Base-by-base conservation (phyloP, 2,888 invertebrate species). In the Caenorhabditis wallacei region DNA sequence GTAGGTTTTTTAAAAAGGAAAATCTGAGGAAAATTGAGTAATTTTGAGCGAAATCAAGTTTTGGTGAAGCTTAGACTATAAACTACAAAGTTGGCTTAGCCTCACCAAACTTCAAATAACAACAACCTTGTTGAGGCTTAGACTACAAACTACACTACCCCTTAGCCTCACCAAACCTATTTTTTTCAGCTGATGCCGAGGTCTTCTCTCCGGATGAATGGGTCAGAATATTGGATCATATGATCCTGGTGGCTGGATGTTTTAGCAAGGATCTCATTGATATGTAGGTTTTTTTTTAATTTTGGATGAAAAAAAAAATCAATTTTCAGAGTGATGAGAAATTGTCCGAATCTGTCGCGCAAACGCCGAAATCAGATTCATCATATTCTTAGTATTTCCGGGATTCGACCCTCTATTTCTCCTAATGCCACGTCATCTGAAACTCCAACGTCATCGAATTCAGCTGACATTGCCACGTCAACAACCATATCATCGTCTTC, bases 341-440 rank as follows among this genome's bases (percentile, higher is more conserved):
- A 48, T 11, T 70, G 69, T 43, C 54, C 72, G n/a, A 68, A 56
- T 20, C 30, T 82, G 37, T 48, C 53, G 0, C 54, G 68, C 13
- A 82, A 82, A 20, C 76, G 76, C n/a, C 61, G 76, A 8, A 54
- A 66, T 53, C 82, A 82, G 37, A 18, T 82, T 5, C 71, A 66
- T 11, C 59, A 56, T 13, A 82, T 82, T 40, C 54, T 82, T 5
- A 54, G 59, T 20, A 82, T 82, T 46, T 54, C 68, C 3, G 46
- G 22, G 2, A 26, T 18, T 30, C 18, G 48, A 8, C 16, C 22
- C 1, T 16, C 53, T 2, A 35, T 1, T 5, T 13, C 68, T 2
- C 46, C 46, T 48, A 18, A 3, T 30, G 30, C 30, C 30, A 5
- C 30, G 30, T 30, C 46, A 18, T 30, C 75, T n/a, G n/a, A n/a